phyloP scores from a whole-genome alignment of 2,797 vertebrate genomes.

The Kryptolebias ocellatus region DNA sequence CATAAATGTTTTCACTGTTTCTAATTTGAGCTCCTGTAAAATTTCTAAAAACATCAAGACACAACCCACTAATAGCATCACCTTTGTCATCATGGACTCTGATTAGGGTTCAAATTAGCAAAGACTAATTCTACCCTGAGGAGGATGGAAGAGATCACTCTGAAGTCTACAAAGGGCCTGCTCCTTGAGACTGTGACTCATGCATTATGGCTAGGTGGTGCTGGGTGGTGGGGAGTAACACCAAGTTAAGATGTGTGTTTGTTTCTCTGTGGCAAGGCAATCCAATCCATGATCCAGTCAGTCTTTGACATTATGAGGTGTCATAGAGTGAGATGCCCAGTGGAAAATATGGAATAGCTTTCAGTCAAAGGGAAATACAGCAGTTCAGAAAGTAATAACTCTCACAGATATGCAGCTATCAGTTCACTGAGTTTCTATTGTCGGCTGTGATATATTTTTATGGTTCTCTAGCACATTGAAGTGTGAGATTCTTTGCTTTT shows the following conservation, averaged over 20 bases:
- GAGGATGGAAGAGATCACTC: conserved; percentile 57
- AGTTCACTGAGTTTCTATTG: conserved; percentile 65
- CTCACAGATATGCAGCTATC: conserved; percentile 37
- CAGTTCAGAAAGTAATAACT: conserved; percentile 12
- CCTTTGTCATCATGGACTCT: conserved; percentile 68
- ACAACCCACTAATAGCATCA: conserved; percentile 60
- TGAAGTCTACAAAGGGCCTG: conserved; percentile 40
- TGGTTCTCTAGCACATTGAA: conserved; percentile 31
- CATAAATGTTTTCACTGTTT: conserved; percentile 58
- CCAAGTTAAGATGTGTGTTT: conserved; percentile 55
- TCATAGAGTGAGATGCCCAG: conserved; percentile 41
- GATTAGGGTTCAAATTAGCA: conserved; percentile 40
- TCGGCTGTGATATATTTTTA: conserved; percentile 62
- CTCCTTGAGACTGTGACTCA: conserved; percentile 65
- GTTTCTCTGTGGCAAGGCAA: conserved; percentile 71
- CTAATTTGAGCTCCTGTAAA: conserved; percentile 58
- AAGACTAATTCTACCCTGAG: conserved; percentile 54
- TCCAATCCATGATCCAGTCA: conserved; percentile 22
- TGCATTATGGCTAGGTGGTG: conserved; percentile 49
- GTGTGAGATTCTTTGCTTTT: conserved; percentile 57
- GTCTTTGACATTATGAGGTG: conserved; percentile 42
- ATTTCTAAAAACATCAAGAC: conserved; percentile 48
- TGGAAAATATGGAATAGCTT: conserved; percentile 47
- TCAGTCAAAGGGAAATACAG: conserved; percentile 9
- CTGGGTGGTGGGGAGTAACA: conserved; percentile 17